phyloP scores from a whole-genome alignment of 1,140 invertebrate species.

The Daktulosphaira vitifoliae region DNA sequence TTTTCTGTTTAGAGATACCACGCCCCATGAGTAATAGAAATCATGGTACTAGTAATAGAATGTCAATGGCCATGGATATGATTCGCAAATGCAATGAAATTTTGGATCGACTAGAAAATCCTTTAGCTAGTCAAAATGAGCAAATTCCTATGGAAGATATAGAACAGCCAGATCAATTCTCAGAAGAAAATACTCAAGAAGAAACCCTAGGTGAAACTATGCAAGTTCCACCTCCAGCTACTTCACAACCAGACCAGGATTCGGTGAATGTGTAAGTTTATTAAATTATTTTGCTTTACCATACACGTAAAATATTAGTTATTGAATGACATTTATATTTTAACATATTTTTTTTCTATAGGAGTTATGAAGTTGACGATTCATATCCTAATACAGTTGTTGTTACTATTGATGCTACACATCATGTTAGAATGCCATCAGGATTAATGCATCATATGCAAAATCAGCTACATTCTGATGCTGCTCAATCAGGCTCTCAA shows the following conservation, averaged over 20 bases:
- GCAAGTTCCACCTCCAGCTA: not conserved
- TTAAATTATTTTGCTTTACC: not conserved
- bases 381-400: constrained; percentile 28
- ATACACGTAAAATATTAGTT: too few relatives aligned
- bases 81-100: constrained; percentile 43
- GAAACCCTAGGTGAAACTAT: too few relatives aligned
- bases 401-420: constrained; percentile 28
- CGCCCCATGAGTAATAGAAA: not conserved
- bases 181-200: not conserved
- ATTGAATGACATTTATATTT: too few relatives aligned
- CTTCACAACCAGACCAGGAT: constrained; percentile 4
- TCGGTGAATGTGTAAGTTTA: constrained; percentile 25
- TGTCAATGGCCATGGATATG: constrained; percentile 45
- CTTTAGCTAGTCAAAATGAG: constrained; percentile 32
- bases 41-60: constrained; percentile 37
- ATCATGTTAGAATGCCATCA: constrained; percentile 21
- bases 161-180: not conserved
- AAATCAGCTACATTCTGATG: not conserved
- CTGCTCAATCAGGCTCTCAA: too few relatives aligned
- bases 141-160: not conserved
- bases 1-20: constrained; percentile 14
- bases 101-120: constrained; percentile 46
- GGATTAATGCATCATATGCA: constrained; percentile 21
- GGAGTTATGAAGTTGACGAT: constrained; percentile 25
- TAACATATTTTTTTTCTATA: not conserved